Percentiles rank a stretch among this genome's conserved stretches.
Conservation (phyloP, 2,113 vertebrate species). For the Hyaena hyaena region DNA sequence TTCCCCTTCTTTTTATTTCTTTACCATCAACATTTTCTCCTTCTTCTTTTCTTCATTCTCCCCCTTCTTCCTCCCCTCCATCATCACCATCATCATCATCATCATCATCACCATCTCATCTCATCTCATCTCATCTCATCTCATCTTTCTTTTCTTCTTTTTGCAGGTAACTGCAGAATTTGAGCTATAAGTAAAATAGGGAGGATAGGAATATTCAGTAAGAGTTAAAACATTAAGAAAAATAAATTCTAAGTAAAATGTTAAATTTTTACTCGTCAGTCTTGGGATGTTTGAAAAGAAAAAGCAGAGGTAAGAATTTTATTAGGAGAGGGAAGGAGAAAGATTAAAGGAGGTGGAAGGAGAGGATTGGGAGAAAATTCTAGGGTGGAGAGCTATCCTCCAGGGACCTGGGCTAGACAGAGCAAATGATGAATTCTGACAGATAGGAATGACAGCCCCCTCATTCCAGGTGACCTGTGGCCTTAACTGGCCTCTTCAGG, state of each 20-base stretch:
- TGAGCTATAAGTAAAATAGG: slow-evolving; percentile 2
- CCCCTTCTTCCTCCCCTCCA: neutral
- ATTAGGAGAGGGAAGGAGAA: neutral
- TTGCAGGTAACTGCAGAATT: neutral
- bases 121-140: no score
- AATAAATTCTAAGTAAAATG: neutral
- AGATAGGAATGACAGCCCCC: neutral
- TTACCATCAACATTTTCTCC: neutral
- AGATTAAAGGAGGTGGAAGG: neutral
- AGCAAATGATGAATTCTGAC: neutral
- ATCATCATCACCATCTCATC: no score
- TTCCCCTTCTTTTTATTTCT: neutral
- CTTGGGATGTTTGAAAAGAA: neutral
- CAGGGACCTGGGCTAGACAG: neutral
- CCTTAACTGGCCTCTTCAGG: neutral
- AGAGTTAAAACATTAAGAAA: slow-evolving; percentile 50
- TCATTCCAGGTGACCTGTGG: neutral
- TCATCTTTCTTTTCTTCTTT: neutral
- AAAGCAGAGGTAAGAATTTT: neutral
- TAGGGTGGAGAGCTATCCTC: neutral
- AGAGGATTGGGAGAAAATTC: neutral
- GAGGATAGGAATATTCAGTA: neutral
- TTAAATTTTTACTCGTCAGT: neutral
- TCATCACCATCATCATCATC: neutral
- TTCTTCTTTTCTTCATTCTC: neutral